A percentile compares a stretch with the other conserved stretches of the same genome.
Conservation (phyloP, 2,888 invertebrate species). For the Rotaria macrura region DNA sequence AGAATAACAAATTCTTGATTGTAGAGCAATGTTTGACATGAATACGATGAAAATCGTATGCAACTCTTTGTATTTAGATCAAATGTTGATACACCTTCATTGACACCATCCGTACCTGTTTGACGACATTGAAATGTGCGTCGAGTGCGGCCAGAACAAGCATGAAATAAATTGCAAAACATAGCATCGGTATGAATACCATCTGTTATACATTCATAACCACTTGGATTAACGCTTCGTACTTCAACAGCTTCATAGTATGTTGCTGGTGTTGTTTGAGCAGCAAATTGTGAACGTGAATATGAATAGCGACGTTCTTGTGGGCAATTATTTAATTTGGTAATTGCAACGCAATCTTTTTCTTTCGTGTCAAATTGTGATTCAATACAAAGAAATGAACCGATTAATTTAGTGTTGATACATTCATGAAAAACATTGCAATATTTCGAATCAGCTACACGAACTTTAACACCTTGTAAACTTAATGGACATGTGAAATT, state of each 20-base stretch:
- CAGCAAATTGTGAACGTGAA: not conserved
- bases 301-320: not conserved
- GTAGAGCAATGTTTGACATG: not conserved
- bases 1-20: conserved; percentile 21
- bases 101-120: conserved; percentile 17
- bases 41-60: not conserved
- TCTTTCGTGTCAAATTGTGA: conserved; percentile 19
- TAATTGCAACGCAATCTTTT: not conserved
- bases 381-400: conserved; percentile 12
- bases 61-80: conserved; percentile 8
- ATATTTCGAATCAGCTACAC: conserved; percentile 21
- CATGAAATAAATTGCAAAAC: conserved; percentile 33
- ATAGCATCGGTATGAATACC: conserved; percentile 26
- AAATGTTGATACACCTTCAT: conserved; percentile 3
- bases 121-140: conserved; percentile 27
- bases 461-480: not conserved
- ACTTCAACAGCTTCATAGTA: conserved; percentile 24
- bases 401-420: conserved; percentile 13
- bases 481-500: conserved; percentile 13
- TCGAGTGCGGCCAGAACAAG: conserved; percentile 16
- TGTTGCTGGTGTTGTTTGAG: not conserved
- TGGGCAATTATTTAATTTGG: not conserved
- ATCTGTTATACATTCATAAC: conserved; percentile 31
- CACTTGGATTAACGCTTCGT: conserved; percentile 31
- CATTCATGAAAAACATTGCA: conserved; percentile 33